A percentile compares a stretch with the other conserved stretches of the same genome.
These are phyloP conservation scores for Palythoa heliodiscus DNA, from an alignment of 92 coral and sea anemone genomes.

Conservation along the genomic window DNA sequence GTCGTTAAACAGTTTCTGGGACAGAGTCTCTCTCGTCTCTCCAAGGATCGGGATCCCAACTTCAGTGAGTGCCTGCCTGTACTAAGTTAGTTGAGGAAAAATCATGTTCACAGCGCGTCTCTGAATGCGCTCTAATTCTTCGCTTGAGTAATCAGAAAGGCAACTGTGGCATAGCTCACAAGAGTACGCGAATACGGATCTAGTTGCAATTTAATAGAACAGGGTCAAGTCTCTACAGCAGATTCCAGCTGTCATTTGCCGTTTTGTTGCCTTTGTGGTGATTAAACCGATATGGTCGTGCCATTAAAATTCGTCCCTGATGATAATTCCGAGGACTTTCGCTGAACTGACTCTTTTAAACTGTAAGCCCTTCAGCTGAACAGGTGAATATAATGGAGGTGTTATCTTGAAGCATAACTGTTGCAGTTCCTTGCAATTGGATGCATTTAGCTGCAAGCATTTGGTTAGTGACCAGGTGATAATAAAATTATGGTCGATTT, in stretches of 20 bases:
- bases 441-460: constrained; percentile 31
- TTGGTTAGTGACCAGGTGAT: constrained; percentile 38
- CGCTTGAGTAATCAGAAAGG: constrained; percentile 39
- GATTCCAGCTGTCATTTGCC: neutral
- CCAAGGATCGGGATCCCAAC: neutral
- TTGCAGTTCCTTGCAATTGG: constrained; percentile 34
- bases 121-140: constrained; percentile 53
- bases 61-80: neutral
- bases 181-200: constrained; percentile 41
- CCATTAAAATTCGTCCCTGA: constrained; percentile 5
- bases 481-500: constrained; percentile 23
- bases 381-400: neutral
- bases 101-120: constrained; percentile 44
- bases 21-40: neutral
- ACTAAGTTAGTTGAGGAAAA: constrained; percentile 13
- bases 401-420: constrained; percentile 22
- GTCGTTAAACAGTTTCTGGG: constrained; percentile 15
- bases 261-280: constrained; percentile 21
- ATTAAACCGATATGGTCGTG: neutral
- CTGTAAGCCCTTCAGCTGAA: constrained; percentile 19
- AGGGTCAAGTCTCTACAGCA: neutral
- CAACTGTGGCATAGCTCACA: constrained; percentile 41
- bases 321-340: constrained; percentile 22
- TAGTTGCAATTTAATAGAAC: constrained; percentile 6
- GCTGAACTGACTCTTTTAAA: constrained; percentile 35